Conservation (phyloP, 2,797 vertebrate species). For the Botia kubotai region DNA sequence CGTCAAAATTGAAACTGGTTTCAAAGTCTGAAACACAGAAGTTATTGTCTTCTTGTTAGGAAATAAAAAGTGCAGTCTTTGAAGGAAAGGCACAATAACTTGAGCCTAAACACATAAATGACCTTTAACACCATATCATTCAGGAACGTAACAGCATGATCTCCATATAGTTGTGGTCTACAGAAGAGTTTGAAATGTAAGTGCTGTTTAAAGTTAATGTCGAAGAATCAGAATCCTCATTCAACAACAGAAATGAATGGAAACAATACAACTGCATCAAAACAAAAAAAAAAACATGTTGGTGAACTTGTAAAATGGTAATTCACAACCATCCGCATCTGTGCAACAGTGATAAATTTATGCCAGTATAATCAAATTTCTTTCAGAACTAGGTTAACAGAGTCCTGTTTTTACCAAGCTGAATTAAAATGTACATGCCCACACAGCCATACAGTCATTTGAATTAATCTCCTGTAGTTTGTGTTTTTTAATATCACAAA, state of each 20-base stretch:
- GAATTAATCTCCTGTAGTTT: not conserved
- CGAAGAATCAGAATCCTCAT: not conserved
- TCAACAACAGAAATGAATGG: not conserved
- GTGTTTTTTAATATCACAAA: no score
- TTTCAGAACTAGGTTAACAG: not conserved
- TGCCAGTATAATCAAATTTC: not conserved
- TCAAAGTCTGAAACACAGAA: constrained; percentile 10
- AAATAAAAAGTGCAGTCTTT: not conserved
- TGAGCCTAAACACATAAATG: not conserved
- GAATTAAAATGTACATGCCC: not conserved
- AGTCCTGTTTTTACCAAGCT: not conserved
- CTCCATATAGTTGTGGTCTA: not conserved
- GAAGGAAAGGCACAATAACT: constrained; percentile 8
- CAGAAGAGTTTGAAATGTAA: not conserved
- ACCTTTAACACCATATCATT: constrained; percentile 1
- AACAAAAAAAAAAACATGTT: not conserved
- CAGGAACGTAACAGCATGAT: not conserved
- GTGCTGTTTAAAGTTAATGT: not conserved
- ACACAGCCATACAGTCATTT: not conserved
- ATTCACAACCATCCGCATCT: not conserved
- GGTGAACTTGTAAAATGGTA: not conserved
- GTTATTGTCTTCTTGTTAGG: not conserved
- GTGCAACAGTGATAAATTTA: not conserved
- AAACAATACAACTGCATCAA: not conserved
- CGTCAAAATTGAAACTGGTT: not conserved